Evolutionary conservation across 1,140 invertebrate species (phyloP).

Genomic region (Drosophila virilis): DNA sequence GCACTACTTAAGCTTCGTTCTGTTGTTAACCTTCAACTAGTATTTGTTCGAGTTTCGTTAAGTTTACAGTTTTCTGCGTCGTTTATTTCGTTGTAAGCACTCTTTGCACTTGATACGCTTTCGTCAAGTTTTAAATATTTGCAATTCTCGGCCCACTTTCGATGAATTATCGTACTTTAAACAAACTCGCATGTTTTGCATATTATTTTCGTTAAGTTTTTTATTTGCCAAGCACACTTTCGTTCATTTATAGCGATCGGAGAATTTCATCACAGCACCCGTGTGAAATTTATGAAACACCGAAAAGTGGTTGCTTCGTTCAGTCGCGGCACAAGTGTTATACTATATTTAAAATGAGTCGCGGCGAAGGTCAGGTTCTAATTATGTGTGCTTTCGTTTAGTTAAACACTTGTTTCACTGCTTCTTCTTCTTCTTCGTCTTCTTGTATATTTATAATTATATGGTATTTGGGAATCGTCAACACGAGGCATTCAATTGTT

Average conservation of each 20-base stretch:
- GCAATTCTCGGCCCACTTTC: background rate
- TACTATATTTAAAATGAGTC: conserved; percentile 16
- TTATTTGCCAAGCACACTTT: conserved; percentile 3
- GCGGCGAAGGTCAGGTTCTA: conserved; percentile 55
- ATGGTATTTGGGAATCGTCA: conserved; percentile 8
- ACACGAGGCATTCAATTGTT: conserved; percentile 13
- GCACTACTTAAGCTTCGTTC: background rate
- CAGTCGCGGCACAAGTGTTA: conserved; percentile 26
- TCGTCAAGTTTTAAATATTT: conserved; percentile 6
- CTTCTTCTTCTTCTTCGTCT: background rate
- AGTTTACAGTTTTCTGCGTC: background rate
- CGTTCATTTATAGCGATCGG: background rate
- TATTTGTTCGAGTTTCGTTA: conserved; percentile 1
- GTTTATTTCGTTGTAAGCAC: background rate
- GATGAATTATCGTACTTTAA: background rate
- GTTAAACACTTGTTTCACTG: conserved; percentile 26
- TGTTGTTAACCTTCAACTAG: background rate
- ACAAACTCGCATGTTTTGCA: background rate
- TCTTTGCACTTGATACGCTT: background rate
- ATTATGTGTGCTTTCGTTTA: conserved; percentile 16
- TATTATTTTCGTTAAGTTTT: conserved; percentile 5
- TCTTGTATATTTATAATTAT: conserved; percentile 27
- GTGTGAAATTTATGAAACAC: conserved; percentile 23
- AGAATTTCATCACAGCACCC: conserved; percentile 42
- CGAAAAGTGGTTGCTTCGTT: conserved; percentile 28